phyloP scores from a whole-genome alignment of 1,140 invertebrate species.

The Stegodyphus dumicola region DNA sequence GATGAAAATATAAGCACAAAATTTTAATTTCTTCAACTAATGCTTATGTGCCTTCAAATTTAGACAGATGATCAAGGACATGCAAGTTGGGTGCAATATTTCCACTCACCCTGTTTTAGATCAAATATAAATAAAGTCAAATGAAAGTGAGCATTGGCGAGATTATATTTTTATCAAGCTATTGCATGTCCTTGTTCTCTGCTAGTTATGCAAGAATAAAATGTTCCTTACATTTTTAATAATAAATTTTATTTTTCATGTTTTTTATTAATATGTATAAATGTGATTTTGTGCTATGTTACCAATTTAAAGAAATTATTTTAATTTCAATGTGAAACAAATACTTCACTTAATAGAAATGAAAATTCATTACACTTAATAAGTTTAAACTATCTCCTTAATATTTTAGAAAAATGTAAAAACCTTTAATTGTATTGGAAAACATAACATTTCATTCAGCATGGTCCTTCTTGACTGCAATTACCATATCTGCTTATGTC shows the following conservation, averaged over 20 bases:
- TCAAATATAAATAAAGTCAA: background rate
- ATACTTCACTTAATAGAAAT: background rate
- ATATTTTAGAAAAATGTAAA: no score
- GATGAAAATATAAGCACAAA: no score
- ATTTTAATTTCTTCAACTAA: background rate
- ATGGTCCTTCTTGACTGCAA: background rate
- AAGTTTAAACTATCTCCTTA: no score
- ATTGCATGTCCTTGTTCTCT: constrained; percentile 15
- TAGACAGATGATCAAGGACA: constrained; percentile 6
- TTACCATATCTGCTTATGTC: background rate
- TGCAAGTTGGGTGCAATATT: constrained; percentile 38
- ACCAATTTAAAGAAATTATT: background rate
- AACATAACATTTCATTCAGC: background rate
- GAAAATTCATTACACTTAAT: background rate
- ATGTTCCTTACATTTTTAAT: background rate
- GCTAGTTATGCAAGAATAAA: background rate
- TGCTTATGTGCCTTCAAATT: background rate
- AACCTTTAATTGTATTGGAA: background rate
- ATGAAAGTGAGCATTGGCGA: constrained; percentile 29
- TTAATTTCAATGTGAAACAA: background rate
- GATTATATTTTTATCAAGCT: background rate
- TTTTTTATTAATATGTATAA: background rate
- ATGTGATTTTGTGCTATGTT: background rate
- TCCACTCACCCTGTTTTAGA: constrained; percentile 14
- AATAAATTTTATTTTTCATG: background rate